Evolutionary conservation across 2,797 vertebrate genomes (phyloP).

Genomic region (Toxotes lorentzi): DNA sequence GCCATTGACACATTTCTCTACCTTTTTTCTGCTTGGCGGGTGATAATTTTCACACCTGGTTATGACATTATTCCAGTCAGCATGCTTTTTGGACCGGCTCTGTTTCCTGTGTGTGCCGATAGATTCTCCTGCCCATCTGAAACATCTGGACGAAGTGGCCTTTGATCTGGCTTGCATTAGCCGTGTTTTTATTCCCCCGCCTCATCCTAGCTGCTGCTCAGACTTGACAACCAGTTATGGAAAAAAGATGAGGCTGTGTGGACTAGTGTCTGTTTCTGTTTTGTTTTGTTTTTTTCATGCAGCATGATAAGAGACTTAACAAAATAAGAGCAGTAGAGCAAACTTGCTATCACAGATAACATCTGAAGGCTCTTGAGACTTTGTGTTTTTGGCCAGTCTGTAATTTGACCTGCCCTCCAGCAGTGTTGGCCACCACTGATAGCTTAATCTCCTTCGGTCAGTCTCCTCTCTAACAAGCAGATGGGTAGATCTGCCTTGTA

Average conservation of each 20-base stretch:
- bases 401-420: conserved; percentile 65
- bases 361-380: conserved; percentile 57
- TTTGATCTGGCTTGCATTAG: conserved; percentile 68
- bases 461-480: conserved; percentile 62
- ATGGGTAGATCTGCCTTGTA: conserved; percentile 55
- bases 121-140: conserved; percentile 40
- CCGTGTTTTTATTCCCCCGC: conserved; percentile 44
- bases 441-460: conserved; percentile 69
- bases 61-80: conserved; percentile 21
- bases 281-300: background rate
- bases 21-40: conserved; percentile 4
- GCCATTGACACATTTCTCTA: conserved; percentile 1
- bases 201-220: conserved; percentile 34
- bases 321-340: background rate
- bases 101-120: conserved; percentile 15
- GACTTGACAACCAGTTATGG: conserved; percentile 18
- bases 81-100: conserved; percentile 1
- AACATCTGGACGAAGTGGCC: conserved; percentile 71
- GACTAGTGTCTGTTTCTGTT: background rate
- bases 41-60: conserved; percentile 52
- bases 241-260: background rate
- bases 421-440: conserved; percentile 65
- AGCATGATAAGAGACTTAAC: conserved; percentile 11
- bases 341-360: conserved; percentile 16
- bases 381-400: conserved; percentile 52